Percentiles rank a stretch among this genome's conserved stretches.
Evolutionary conservation across 2,888 invertebrate species (phyloP).

Genomic region (Minunthozetes semirufus): DNA sequence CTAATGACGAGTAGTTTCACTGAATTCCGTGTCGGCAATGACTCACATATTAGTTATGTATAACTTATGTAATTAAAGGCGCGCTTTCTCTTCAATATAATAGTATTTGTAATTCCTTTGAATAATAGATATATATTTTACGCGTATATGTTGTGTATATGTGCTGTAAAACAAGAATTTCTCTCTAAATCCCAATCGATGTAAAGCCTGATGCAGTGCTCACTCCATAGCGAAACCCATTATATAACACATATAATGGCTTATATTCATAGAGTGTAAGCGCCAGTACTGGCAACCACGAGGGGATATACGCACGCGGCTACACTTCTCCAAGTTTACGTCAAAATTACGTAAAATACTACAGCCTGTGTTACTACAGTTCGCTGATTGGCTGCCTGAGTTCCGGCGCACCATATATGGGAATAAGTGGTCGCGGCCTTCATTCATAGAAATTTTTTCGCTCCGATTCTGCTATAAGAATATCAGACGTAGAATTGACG

Average conservation of each 20-base stretch:
- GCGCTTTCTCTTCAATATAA: neutral
- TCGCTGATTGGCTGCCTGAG: constrained; percentile 40
- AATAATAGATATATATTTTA: neutral
- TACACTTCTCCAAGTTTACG: constrained; percentile 28
- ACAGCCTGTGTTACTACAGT: constrained; percentile 29
- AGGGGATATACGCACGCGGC: constrained; percentile 28
- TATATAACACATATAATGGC: neutral
- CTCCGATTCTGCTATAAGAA: constrained; percentile 15
- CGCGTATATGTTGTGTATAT: neutral
- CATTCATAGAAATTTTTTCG: constrained; percentile 39
- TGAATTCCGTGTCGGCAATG: no score
- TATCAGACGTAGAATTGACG: constrained; percentile 28
- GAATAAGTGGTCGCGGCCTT: constrained; percentile 40
- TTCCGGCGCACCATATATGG: constrained; percentile 43
- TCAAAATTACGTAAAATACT: constrained; percentile 39
- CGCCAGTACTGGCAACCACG: constrained; percentile 2
- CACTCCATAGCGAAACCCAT: neutral
- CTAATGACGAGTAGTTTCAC: neutral
- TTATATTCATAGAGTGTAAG: neutral
- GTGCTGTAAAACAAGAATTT: no score
- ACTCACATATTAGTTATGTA: neutral
- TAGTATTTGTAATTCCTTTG: neutral
- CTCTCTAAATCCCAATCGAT: no score
- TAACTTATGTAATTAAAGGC: neutral
- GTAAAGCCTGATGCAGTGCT: neutral